phyloP scores from a whole-genome alignment of 1,140 invertebrate species.

The Neelides sp. region DNA sequence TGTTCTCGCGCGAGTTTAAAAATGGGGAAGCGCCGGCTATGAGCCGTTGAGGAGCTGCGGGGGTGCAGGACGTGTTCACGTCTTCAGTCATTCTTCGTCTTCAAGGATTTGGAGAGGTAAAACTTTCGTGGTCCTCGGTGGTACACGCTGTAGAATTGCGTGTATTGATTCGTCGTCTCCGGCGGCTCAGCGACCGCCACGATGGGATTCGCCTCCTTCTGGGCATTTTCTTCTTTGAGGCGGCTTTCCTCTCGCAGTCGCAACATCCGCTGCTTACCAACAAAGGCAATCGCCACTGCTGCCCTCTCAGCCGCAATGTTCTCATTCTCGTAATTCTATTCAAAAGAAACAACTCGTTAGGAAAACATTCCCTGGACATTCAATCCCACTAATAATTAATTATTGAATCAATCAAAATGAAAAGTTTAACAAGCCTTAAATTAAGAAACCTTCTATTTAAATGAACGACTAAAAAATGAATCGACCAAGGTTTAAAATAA shows the following conservation, averaged over 20 bases:
- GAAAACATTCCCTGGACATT: background rate
- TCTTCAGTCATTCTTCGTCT: too few species aligned
- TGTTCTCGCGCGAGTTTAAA: too few species aligned
- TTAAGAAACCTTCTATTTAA: background rate
- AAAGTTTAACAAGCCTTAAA: background rate
- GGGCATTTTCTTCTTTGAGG: background rate
- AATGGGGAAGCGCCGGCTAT: too few species aligned
- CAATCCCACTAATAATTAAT: background rate
- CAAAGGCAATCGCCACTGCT: constrained; percentile 11
- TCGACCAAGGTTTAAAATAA: too few species aligned
- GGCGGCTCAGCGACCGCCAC: too few species aligned
- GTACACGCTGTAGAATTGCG: background rate
- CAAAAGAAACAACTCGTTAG: background rate
- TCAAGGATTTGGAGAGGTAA: constrained; percentile 10
- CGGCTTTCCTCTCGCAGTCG: background rate
- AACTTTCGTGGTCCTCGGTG: constrained; percentile 13
- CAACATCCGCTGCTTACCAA: background rate
- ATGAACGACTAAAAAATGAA: constrained; percentile 3
- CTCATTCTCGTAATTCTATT: constrained; percentile 1
- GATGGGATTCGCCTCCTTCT: too few species aligned
- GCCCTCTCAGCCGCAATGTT: background rate
- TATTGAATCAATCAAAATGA: background rate
- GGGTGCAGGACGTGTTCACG: too few species aligned
- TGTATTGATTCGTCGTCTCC: too few species aligned
- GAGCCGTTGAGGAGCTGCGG: too few species aligned